These are phyloP conservation scores for Sylvilagus bachmani DNA, from an alignment of 2,113 vertebrate species.

Conservation along the genomic window DNA sequence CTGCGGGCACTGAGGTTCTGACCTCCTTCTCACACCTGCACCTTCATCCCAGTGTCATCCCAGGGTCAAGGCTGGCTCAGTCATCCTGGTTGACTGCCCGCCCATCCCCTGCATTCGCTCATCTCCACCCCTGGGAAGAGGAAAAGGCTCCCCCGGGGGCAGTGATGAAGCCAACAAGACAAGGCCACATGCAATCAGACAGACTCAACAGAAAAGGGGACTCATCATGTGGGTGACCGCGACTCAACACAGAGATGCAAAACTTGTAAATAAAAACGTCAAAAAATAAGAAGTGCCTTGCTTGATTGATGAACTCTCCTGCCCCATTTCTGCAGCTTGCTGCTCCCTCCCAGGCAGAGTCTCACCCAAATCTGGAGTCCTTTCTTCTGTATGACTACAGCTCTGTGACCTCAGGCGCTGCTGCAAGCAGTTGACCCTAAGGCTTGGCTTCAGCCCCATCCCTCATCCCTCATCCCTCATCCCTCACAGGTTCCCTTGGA, in stretches of 20 bases:
- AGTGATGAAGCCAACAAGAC: too few species aligned
- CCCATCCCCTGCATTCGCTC: not conserved
- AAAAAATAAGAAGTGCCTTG: not conserved
- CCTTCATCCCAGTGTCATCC: too few species aligned
- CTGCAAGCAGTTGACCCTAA: too few species aligned
- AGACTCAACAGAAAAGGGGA: not conserved
- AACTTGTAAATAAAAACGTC: not conserved
- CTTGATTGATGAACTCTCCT: not conserved
- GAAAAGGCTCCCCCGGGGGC: fast-evolving
- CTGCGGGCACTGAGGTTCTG: not conserved
- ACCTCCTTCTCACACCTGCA: fast-evolving
- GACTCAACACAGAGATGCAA: not conserved
- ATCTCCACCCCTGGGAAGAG: not conserved
- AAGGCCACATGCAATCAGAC: too few species aligned
- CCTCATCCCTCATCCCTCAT: too few species aligned
- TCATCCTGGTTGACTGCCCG: not conserved
- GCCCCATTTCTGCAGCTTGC: not conserved
- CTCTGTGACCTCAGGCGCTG: not conserved
- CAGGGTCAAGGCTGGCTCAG: not conserved
- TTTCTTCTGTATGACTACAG: not conserved
- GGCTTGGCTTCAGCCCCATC: too few species aligned
- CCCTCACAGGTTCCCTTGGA: too few species aligned
- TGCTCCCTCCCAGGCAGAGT: not conserved
- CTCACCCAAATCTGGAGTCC: not conserved
- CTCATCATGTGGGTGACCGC: not conserved